Evolutionary conservation across 2,888 invertebrate species (phyloP).

Genomic region (Drosophila birchii): DNA sequence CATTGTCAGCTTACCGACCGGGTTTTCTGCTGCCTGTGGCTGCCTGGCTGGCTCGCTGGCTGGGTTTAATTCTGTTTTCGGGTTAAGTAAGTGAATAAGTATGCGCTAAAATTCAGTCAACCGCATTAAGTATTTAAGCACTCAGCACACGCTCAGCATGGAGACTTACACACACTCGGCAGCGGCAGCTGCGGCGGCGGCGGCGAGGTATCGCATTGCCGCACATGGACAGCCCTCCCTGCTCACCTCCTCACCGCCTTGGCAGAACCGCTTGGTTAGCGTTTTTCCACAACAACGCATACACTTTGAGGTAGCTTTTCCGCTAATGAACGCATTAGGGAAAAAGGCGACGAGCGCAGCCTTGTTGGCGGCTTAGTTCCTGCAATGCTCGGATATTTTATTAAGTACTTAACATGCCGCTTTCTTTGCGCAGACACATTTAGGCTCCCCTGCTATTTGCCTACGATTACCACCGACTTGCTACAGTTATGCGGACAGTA

Average conservation of each 20-base stretch:
- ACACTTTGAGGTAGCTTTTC: constrained; percentile 80
- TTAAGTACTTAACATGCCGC: constrained; percentile 54
- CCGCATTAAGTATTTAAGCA: constrained; percentile 80
- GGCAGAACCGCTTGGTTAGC: constrained; percentile 67
- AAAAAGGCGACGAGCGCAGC: constrained; percentile 50
- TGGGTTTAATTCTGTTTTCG: constrained; percentile 55
- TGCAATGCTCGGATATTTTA: constrained; percentile 48
- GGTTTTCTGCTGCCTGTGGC: constrained; percentile 30
- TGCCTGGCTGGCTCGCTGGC: constrained; percentile 32
- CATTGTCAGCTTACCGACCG: constrained; percentile 59
- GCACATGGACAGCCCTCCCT: constrained; percentile 6
- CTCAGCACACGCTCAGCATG: constrained; percentile 65
- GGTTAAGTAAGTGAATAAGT: constrained; percentile 70
- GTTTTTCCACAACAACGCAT: constrained; percentile 75
- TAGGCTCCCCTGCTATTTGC: constrained; percentile 47
- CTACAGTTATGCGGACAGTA: constrained; percentile 55
- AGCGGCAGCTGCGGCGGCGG: not conserved
- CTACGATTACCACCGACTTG: constrained; percentile 71
- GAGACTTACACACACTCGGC: constrained; percentile 44
- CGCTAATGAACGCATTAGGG: constrained; percentile 81
- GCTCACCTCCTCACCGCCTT: constrained; percentile 8
- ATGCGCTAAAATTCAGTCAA: constrained; percentile 77
- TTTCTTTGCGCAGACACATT: constrained; percentile 56
- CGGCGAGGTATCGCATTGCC: constrained; percentile 36
- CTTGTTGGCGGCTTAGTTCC: constrained; percentile 69